phyloP scores from a whole-genome alignment of 2,797 vertebrate species.

The Lepus oiostolus region DNA sequence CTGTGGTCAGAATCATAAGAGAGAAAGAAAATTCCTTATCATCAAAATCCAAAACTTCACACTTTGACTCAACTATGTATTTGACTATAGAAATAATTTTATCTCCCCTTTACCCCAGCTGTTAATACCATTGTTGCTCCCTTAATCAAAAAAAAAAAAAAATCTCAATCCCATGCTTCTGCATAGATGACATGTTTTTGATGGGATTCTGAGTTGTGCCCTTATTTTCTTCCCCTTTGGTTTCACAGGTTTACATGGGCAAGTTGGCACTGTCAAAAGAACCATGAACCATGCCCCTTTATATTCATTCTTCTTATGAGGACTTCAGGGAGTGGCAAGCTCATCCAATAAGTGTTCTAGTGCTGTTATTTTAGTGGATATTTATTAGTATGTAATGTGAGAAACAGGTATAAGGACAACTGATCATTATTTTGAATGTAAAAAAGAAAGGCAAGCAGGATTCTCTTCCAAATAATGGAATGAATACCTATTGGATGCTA shows the following conservation, averaged over 20 bases:
- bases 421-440: slow-evolving; percentile 8
- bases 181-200: not conserved
- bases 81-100: not conserved
- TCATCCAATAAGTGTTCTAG: not conserved
- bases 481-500: not conserved
- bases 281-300: not conserved
- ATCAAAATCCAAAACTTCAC: not conserved
- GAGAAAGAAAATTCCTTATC: not conserved
- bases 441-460: not conserved
- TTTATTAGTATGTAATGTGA: not conserved
- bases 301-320: not conserved
- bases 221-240: not conserved
- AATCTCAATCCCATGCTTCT: not conserved
- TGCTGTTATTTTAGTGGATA: not conserved
- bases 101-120: not conserved
- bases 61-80: not conserved
- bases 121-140: not conserved
- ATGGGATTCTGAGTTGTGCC: not conserved
- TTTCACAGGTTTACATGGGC: not conserved
- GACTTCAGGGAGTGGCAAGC: not conserved
- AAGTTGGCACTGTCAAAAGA: not conserved
- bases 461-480: not conserved
- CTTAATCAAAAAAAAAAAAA: not conserved
- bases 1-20: not conserved
- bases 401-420: not conserved